A percentile compares a stretch with the other conserved stretches of the same genome.
phyloP scores from a whole-genome alignment of 2,888 invertebrate genomes.

The Malachius bipustulatus region DNA sequence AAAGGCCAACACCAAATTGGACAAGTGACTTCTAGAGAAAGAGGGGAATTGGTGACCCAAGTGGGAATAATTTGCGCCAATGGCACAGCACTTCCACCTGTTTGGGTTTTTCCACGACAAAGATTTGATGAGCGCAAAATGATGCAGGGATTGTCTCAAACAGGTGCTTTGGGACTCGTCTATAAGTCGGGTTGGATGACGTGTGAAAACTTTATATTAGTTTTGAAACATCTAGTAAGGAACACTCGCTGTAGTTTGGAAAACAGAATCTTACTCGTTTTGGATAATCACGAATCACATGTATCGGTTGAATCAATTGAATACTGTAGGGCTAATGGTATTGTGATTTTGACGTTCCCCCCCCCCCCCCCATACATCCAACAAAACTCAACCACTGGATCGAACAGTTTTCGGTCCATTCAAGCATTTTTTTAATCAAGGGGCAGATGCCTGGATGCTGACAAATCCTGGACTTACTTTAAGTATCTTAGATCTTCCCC shows the following conservation, averaged over 20 bases:
- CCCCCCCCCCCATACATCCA: slow-evolving; percentile 25
- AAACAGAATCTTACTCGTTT: slow-evolving; percentile 16
- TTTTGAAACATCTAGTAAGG: slow-evolving; percentile 19
- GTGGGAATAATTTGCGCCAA: slow-evolving; percentile 14
- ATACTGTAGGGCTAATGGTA: slow-evolving; percentile 23
- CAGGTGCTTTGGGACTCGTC: slow-evolving; percentile 21
- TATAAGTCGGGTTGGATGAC: slow-evolving; percentile 23
- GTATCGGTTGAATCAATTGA: slow-evolving; percentile 15
- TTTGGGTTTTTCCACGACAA: slow-evolving; percentile 14
- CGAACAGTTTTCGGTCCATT: slow-evolving; percentile 21
- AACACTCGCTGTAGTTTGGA: slow-evolving; percentile 14
- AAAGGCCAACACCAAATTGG: slow-evolving; percentile 12
- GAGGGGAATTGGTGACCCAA: slow-evolving; percentile 16
- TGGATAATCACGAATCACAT: slow-evolving; percentile 20
- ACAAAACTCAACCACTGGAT: slow-evolving; percentile 24
- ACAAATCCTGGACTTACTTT: slow-evolving; percentile 20
- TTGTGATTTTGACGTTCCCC: slow-evolving; percentile 25
- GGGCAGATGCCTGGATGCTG: slow-evolving; percentile 17
- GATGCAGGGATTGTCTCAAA: slow-evolving; percentile 18
- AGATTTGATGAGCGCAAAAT: slow-evolving; percentile 16
- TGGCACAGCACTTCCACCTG: slow-evolving; percentile 13
- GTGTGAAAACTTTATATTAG: slow-evolving; percentile 18
- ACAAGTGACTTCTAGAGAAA: slow-evolving; percentile 14
- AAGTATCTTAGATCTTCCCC: slow-evolving; percentile 19
- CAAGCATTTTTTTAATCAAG: slow-evolving; percentile 19